phyloP scores from a whole-genome alignment of 1,140 invertebrate genomes.

The Pygmarrhopalites habei region DNA sequence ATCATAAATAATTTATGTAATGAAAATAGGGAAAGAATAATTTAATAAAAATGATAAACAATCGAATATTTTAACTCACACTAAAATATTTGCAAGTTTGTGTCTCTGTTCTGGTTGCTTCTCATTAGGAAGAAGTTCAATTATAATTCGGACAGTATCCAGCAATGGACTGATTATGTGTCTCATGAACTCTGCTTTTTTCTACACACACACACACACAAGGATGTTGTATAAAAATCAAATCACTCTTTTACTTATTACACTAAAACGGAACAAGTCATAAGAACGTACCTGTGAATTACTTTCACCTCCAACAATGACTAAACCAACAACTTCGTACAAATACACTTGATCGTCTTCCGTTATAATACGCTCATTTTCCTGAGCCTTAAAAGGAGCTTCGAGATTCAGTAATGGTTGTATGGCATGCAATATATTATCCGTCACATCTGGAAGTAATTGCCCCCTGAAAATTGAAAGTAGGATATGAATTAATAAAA shows the following conservation, averaged over 20 bases:
- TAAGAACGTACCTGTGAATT: slow-evolving; percentile 8
- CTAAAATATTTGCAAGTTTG: slow-evolving; percentile 12
- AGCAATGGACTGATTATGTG: slow-evolving; percentile 47
- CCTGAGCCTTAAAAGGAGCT: slow-evolving; percentile 40
- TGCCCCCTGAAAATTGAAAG: slow-evolving; percentile 43
- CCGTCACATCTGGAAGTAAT: slow-evolving; percentile 47
- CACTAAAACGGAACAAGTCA: too few relatives aligned
- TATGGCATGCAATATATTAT: slow-evolving; percentile 50
- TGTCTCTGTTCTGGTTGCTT: slow-evolving; percentile 40
- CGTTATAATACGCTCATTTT: slow-evolving; percentile 43
- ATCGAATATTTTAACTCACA: slow-evolving; percentile 16
- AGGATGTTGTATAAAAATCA: too few relatives aligned
- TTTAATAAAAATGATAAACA: slow-evolving; percentile 2
- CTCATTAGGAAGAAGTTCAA: slow-evolving; percentile 43
- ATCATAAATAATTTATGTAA: slow-evolving; percentile 6
- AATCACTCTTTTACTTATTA: too few relatives aligned
- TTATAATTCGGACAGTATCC: slow-evolving; percentile 44
- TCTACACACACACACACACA: slow-evolving; percentile 39
- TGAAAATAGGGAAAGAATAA: neutral
- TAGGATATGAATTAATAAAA: slow-evolving; percentile 1
- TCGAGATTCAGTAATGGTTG: slow-evolving; percentile 49
- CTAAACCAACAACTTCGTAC: slow-evolving; percentile 52
- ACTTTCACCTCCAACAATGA: slow-evolving; percentile 46
- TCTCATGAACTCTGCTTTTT: slow-evolving; percentile 46
- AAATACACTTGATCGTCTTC: slow-evolving; percentile 54